Conservation (phyloP, 2,888 invertebrate genomes). For the Bellardia bayeri region DNA sequence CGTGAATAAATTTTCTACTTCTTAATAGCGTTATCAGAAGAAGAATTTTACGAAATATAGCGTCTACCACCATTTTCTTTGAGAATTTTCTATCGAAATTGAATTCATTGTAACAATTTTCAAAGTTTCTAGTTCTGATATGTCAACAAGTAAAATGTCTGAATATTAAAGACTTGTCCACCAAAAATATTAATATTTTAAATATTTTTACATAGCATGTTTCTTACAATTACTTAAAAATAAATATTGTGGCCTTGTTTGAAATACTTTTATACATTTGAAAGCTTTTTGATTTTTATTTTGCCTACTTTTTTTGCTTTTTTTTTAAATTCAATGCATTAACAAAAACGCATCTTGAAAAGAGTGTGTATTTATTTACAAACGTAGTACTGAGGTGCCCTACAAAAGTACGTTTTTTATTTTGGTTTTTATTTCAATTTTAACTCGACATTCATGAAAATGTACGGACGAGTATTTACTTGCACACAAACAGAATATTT, state of each 20-base stretch:
- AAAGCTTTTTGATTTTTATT: constrained; percentile 31
- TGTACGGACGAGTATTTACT: constrained; percentile 31
- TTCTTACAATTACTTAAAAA: constrained; percentile 49
- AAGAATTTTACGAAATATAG: too few species aligned
- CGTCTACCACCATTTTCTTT: too few species aligned
- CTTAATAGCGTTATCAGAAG: too few species aligned
- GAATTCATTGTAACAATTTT: too few species aligned
- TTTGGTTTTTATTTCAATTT: constrained; percentile 29
- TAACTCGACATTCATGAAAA: constrained; percentile 54
- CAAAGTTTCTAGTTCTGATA: too few species aligned
- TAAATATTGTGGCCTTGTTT: constrained; percentile 53
- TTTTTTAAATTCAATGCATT: constrained; percentile 38
- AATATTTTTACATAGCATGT: neutral
- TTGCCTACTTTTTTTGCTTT: neutral
- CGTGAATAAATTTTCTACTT: too few species aligned
- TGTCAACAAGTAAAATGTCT: too few species aligned
- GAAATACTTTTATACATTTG: constrained; percentile 36
- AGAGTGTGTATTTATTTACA: neutral
- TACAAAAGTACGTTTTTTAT: constrained; percentile 33
- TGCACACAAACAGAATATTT: constrained; percentile 52
- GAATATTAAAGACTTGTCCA: neutral
- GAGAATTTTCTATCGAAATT: too few species aligned
- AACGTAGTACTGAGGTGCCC: constrained; percentile 39
- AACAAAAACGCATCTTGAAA: constrained; percentile 33
- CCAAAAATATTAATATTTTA: too few species aligned